phyloP scores from a whole-genome alignment of 2,113 vertebrate species.

The Clarias macrocephalus region DNA sequence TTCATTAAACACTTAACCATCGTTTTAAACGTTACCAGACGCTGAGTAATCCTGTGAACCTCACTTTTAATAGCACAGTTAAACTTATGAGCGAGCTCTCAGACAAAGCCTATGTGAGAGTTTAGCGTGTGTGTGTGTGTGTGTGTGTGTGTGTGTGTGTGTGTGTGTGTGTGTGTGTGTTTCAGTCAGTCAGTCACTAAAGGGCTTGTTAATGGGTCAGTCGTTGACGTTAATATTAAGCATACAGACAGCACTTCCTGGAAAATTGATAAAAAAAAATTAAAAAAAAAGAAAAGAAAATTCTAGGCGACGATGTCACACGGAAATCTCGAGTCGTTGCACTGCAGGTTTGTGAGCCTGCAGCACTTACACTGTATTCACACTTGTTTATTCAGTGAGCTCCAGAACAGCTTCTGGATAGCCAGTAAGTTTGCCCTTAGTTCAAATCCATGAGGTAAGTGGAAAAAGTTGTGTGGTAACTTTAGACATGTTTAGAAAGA shows the following conservation, averaged over 20 bases:
- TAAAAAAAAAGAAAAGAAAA: too few relatives aligned
- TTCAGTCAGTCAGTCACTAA: not conserved
- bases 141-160: not conserved
- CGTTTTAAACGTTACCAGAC: not conserved
- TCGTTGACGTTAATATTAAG: not conserved
- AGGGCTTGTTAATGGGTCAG: not conserved
- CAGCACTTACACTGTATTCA: too few relatives aligned
- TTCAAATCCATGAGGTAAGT: not conserved
- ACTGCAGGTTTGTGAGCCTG: not conserved
- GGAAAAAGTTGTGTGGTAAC: not conserved
- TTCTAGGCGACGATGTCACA: not conserved
- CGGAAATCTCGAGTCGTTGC: not conserved
- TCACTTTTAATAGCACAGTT: not conserved
- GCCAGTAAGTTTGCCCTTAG: not conserved
- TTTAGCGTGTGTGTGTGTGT: not conserved
- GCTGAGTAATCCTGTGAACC: not conserved
- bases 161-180: not conserved
- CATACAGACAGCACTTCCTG: not conserved
- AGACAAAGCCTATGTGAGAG: not conserved
- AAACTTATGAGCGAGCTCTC: not conserved
- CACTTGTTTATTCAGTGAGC: not conserved
- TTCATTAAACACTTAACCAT: not conserved
- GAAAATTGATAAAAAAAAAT: conserved; percentile 1
- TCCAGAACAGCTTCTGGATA: not conserved
- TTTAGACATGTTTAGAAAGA: not conserved